Evolutionary conservation across 2,888 invertebrate species (phyloP).

Genomic region (Cistogaster globosa): DNA sequence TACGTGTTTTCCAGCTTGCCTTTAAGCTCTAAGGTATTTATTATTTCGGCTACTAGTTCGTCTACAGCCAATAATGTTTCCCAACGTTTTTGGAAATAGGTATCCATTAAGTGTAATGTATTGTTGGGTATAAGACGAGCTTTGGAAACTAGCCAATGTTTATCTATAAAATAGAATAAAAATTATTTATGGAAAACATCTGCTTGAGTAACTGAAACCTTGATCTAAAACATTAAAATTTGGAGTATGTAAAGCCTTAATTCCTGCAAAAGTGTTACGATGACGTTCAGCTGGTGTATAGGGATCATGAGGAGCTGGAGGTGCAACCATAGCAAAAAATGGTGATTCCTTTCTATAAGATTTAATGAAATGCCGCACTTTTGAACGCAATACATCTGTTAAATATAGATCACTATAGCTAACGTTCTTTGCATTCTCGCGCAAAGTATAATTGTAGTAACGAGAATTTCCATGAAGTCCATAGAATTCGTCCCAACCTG

Average conservation of each 20-base stretch:
- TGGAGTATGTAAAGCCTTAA: constrained; percentile 87
- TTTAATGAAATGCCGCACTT: constrained; percentile 75
- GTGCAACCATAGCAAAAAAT: constrained; percentile 93
- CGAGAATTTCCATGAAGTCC: constrained; percentile 95
- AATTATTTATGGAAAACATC: neutral
- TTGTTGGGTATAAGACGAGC: constrained; percentile 86
- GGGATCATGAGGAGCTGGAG: constrained; percentile 94
- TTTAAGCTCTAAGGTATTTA: constrained; percentile 84
- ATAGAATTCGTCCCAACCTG: constrained; percentile 94
- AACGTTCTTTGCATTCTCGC: constrained; percentile 89
- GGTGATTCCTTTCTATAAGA: constrained; percentile 64
- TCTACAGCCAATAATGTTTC: constrained; percentile 93
- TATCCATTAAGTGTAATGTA: constrained; percentile 86
- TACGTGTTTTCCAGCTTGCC: constrained; percentile 89
- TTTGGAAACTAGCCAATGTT: constrained; percentile 91
- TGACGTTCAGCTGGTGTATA: constrained; percentile 92
- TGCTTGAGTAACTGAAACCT: constrained; percentile 30
- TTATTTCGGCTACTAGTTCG: constrained; percentile 89
- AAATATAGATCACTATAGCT: constrained; percentile 89
- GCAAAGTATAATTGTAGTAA: constrained; percentile 95
- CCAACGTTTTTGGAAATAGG: constrained; percentile 89
- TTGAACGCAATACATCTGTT: constrained; percentile 89
- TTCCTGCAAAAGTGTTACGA: constrained; percentile 85
- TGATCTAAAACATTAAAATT: constrained; percentile 85
- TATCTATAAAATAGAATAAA: constrained; percentile 84